phyloP scores from a whole-genome alignment of 2,797 vertebrate species.

The Coregonus suidteri region DNA sequence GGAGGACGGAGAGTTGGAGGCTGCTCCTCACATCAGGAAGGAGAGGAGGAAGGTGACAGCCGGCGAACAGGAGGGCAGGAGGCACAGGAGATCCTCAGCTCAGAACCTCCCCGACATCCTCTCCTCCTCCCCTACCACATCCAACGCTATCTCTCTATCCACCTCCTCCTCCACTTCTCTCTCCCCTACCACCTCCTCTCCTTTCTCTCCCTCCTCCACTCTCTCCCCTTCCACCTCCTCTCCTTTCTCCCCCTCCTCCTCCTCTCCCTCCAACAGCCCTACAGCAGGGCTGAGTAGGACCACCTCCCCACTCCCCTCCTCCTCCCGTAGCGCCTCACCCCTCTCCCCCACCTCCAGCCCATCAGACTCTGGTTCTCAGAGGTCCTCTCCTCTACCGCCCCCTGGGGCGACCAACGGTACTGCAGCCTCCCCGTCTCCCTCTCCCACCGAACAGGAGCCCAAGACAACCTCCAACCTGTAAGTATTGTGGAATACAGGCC shows the following conservation, averaged over 20 bases:
- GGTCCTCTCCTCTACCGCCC: slow-evolving; percentile 48
- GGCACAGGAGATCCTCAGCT: slow-evolving; percentile 62
- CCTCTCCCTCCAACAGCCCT: slow-evolving; percentile 29
- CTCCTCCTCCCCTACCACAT: slow-evolving; percentile 14
- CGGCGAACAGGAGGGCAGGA: slow-evolving; percentile 68
- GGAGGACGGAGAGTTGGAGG: slow-evolving; percentile 79
- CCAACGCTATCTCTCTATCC: slow-evolving; percentile 15
- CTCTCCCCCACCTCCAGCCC: slow-evolving; percentile 47
- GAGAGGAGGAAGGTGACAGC: slow-evolving; percentile 71
- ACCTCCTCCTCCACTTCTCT: not conserved
- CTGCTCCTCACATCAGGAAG: slow-evolving; percentile 57
- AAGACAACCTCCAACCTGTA: slow-evolving; percentile 46
- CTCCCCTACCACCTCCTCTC: not conserved
- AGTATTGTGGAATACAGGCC: slow-evolving; percentile 29
- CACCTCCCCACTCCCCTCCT: slow-evolving; percentile 40
- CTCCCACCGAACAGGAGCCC: slow-evolving; percentile 29
- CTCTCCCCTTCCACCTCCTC: not conserved
- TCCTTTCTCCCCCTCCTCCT: slow-evolving; percentile 21
- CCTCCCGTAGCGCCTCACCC: slow-evolving; percentile 40
- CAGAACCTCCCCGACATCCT: slow-evolving; percentile 60
- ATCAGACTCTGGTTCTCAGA: slow-evolving; percentile 41
- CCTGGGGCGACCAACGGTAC: slow-evolving; percentile 31
- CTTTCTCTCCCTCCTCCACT: not conserved
- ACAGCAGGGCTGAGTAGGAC: slow-evolving; percentile 23
- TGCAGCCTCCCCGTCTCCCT: not conserved